These are phyloP conservation scores for Nannospalax galili DNA, from an alignment of 2,113 vertebrate species.

Conservation along the genomic window DNA sequence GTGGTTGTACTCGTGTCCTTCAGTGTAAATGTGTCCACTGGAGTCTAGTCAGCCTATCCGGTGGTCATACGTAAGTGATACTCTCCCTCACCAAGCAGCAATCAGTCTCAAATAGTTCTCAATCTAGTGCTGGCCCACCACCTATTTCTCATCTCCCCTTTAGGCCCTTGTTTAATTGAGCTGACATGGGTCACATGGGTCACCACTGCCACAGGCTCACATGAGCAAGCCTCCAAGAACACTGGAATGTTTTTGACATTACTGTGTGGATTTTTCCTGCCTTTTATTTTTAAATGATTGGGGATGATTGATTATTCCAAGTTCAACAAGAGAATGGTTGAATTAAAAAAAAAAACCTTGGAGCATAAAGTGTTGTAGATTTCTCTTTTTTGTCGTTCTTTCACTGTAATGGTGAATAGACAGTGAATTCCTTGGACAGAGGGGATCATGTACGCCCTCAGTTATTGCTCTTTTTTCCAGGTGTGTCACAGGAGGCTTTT, in stretches of 20 bases:
- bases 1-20: no score
- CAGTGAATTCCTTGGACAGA: not conserved
- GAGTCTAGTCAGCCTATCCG: no score
- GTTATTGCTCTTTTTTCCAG: not conserved
- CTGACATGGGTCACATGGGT: no score
- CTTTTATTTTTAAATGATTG: constrained; percentile 7
- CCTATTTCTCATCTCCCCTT: no score
- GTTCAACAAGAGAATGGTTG: not conserved
- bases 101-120: no score
- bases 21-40: no score
- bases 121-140: no score
- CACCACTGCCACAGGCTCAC: no score
- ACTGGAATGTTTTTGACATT: not conserved
- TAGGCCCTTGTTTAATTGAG: no score
- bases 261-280: not conserved
- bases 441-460: not conserved
- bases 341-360: constrained; percentile 3
- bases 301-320: not conserved
- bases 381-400: constrained; percentile 14
- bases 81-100: no score
- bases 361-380: not conserved
- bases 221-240: no score
- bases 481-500: not conserved
- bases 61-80: no score
- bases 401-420: not conserved